Evolutionary conservation across 1,140 invertebrate species (phyloP).

Genomic region (Bombus pascuorum): DNA sequence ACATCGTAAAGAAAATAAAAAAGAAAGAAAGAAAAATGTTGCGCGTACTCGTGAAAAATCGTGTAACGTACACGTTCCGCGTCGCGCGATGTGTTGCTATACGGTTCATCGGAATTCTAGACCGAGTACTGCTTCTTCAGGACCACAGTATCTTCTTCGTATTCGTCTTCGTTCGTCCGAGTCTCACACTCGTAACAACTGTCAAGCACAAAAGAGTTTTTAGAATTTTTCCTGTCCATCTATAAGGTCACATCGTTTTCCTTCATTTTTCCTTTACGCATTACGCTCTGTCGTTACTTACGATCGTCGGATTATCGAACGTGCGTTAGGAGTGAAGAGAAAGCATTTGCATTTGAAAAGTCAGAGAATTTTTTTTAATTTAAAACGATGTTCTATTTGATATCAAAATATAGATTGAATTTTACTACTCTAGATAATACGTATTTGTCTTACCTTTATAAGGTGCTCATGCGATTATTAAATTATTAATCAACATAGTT

Average conservation of each 20-base stretch:
- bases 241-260: conserved; percentile 11
- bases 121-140: conserved; percentile 30
- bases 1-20: background rate
- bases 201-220: conserved; percentile 35
- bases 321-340: background rate
- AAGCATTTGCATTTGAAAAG: background rate
- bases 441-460: too few relatives aligned
- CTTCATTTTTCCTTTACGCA: background rate
- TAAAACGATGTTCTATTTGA: too few relatives aligned
- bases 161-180: conserved; percentile 19
- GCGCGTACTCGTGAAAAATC: background rate
- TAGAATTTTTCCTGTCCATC: conserved; percentile 22
- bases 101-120: background rate
- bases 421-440: too few relatives aligned
- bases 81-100: too few relatives aligned
- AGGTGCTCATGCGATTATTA: too few relatives aligned
- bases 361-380: background rate
- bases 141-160: conserved; percentile 21
- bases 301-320: background rate
- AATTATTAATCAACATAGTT: too few relatives aligned
- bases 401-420: too few relatives aligned
- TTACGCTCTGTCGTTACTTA: background rate
- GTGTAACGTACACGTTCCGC: background rate
- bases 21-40: background rate
- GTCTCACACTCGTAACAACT: conserved; percentile 7